A percentile compares a stretch with the other conserved stretches of the same genome.
Evolutionary conservation across 2,113 vertebrate genomes (phyloP).

Genomic region (Nicator chloris): DNA sequence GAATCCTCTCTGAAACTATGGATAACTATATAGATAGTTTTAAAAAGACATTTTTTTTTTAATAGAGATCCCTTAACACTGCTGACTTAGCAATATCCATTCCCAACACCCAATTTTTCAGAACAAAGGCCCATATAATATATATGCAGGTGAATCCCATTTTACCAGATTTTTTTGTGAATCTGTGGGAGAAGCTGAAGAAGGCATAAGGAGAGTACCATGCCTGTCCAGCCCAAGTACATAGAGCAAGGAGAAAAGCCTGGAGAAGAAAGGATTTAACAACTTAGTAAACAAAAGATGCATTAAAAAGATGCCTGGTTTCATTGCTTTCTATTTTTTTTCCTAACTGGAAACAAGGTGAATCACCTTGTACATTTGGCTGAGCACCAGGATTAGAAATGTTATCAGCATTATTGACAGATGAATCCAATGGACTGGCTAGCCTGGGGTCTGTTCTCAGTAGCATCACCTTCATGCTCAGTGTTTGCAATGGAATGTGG

Average conservation of each 20-base stretch:
- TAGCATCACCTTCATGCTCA: not conserved
- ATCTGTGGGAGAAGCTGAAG: not conserved
- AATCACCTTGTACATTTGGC: not conserved
- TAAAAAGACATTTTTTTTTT: not conserved
- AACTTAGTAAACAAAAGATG: not conserved
- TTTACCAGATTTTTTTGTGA: not conserved
- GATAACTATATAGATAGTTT: not conserved
- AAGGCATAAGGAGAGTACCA: not conserved
- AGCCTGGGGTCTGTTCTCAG: not conserved
- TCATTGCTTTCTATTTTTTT: not conserved
- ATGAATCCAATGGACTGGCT: not conserved
- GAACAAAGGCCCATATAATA: not conserved
- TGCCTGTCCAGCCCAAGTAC: not conserved
- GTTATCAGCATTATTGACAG: not conserved
- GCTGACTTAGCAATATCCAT: not conserved
- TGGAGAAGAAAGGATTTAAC: not conserved
- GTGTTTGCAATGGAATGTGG: rapidly evolving
- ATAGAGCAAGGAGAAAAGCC: not conserved
- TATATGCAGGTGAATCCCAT: not conserved
- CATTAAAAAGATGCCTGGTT: not conserved
- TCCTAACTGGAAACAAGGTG: not conserved
- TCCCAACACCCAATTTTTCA: not conserved
- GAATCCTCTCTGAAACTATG: not conserved
- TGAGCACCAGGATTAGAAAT: not conserved
- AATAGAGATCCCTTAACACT: not conserved